A percentile compares a stretch with the other conserved stretches of the same genome.
These are phyloP conservation scores for Umimayanthus chanpuru DNA, from an alignment of 92 coral and sea anemone species.

Conservation along the genomic window DNA sequence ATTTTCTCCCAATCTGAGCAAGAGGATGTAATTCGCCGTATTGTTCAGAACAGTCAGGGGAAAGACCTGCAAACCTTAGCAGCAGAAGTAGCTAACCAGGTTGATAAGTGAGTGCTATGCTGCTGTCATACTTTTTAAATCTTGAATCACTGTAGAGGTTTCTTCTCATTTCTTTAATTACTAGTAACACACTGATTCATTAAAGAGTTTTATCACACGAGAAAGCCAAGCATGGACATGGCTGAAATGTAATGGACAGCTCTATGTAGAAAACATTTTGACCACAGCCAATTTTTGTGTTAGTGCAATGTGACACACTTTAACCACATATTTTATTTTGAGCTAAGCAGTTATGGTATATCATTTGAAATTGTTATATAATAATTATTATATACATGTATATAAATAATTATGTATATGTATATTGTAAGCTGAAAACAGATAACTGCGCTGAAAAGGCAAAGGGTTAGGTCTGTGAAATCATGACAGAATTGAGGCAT, in stretches of 20 bases:
- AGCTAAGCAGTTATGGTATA: neutral
- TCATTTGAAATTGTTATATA: too few species aligned
- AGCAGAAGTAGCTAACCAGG: neutral
- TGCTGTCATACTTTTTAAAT: neutral
- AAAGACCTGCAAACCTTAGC: neutral
- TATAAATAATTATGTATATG: neutral
- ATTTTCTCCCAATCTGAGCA: constrained; percentile 26
- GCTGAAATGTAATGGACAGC: neutral
- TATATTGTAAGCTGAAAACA: too few species aligned
- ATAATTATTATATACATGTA: too few species aligned
- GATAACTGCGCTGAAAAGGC: too few species aligned
- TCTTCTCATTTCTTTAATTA: neutral
- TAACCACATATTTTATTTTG: neutral
- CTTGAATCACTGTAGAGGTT: neutral
- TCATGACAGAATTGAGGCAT: neutral
- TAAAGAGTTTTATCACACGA: neutral
- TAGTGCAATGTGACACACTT: too few species aligned
- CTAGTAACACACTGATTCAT: neutral
- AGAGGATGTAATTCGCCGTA: constrained; percentile 10
- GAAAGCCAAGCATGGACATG: neutral
- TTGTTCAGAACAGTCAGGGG: constrained; percentile 14
- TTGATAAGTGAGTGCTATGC: neutral
- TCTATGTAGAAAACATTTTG: neutral
- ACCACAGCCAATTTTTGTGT: neutral
- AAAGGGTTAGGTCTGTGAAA: neutral